Base-by-base conservation (phyloP, 2,113 vertebrate species). In the Glaucomys volans region DNA sequence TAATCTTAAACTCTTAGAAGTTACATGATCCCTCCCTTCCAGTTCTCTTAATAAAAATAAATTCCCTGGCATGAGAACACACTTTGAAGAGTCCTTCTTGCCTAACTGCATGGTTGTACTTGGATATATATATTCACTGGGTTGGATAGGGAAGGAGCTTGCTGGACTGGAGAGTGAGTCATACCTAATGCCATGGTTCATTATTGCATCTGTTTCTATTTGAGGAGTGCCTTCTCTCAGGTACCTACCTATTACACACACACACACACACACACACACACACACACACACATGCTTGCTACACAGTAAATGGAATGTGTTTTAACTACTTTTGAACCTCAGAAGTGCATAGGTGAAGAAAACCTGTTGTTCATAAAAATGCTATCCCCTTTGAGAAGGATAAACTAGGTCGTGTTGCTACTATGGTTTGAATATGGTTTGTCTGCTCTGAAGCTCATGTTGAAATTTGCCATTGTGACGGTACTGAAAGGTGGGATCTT, bases 11-110 rank as follows among this genome's bases (percentile, higher is more conserved):
- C 22, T 72, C n/a, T 77, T 54, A 54, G 37, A 44, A 59, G 12
- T 75, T 64, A 64, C 9, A 37, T 3, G 7, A 82, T 77, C 40
- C 24, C 57, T 28, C 17, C 6, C 37, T 80, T 40, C 20, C 30
- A 4, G 54, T 59, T 95, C 67, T 74, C 66, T 94, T 86, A 87
- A 47, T 86, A 66, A 97, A 93, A 92, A n/a, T 84, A 75, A 97
- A 75, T 81, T 20, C 26, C 35, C 22, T 54, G 64, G 42, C 24
- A 42, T 91, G 12, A 69, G 62, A 26, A 75, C 14, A 64, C 16
- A 79, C 22, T 87, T 87, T 8, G 52, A 94, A 91, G 52, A 95
- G 42, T 69, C 6, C 4, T 64, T 47, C 28, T 50, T 64, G 72
- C 81, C 42, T 77, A 72, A 90, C 20, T 62, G 42, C 5, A 4